Conservation (phyloP, 2,888 invertebrate genomes). For the Sphecodes monilicornis region DNA sequence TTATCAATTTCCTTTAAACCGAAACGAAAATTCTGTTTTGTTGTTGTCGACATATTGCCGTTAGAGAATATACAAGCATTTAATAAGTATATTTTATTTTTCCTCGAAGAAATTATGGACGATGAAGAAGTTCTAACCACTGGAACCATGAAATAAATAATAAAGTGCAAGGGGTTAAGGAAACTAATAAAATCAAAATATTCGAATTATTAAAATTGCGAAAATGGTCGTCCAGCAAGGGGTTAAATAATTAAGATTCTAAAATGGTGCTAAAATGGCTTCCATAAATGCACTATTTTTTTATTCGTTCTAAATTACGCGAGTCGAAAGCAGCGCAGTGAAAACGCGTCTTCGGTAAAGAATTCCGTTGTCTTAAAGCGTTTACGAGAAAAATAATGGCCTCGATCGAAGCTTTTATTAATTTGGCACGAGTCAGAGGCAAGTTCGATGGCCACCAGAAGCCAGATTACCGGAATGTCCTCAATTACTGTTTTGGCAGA, state of each 20-base stretch:
- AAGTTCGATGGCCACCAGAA: constrained; percentile 36
- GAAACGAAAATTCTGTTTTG: no score
- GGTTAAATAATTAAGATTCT: background rate
- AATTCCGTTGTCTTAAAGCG: background rate
- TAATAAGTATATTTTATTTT: no score
- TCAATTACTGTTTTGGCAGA: constrained; percentile 43
- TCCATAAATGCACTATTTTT: background rate
- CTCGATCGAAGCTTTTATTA: constrained; percentile 31
- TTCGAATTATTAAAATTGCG: no score
- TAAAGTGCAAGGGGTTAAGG: no score
- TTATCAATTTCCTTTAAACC: no score
- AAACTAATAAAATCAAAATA: no score
- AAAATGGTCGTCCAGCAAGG: background rate
- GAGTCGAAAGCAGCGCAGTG: background rate
- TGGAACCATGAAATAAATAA: no score
- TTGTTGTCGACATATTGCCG: no score
- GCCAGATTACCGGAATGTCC: constrained; percentile 43
- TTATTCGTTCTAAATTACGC: background rate
- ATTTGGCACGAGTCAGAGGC: constrained; percentile 44
- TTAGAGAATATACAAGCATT: no score
- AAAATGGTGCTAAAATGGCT: background rate
- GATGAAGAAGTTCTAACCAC: no score
- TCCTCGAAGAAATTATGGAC: no score
- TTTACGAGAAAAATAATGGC: constrained; percentile 16
- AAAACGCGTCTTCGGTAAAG: background rate